Percentiles rank a stretch among this genome's conserved stretches.
Evolutionary conservation across 2,797 vertebrate species (phyloP).

Genomic region (Phrynocephalus vlangalii): DNA sequence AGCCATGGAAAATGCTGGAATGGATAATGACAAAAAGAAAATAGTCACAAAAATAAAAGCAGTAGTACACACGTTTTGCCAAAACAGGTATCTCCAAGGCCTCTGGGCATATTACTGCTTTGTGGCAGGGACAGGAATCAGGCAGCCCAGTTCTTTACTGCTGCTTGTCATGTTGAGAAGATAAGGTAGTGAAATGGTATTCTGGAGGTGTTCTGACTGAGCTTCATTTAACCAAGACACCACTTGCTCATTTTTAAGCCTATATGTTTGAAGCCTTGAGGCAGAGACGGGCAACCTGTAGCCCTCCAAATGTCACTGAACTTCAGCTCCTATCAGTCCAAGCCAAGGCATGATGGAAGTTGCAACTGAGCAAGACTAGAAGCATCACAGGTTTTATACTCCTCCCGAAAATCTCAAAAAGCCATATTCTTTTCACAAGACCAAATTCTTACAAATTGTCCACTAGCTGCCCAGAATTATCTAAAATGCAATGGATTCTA

Average conservation of each 20-base stretch:
- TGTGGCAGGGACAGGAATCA: too few species aligned
- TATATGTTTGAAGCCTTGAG: not conserved
- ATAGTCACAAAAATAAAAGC: conserved; percentile 21
- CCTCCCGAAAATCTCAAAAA: not conserved
- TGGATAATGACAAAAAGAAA: too few species aligned
- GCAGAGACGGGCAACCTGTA: not conserved
- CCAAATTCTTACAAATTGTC: too few species aligned
- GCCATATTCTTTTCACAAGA: not conserved
- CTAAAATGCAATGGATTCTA: too few species aligned
- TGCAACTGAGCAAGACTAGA: not conserved
- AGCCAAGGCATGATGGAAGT: not conserved
- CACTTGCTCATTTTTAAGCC: not conserved
- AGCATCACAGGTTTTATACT: not conserved
- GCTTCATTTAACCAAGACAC: not conserved
- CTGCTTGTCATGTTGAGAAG: not conserved
- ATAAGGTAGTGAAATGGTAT: not conserved
- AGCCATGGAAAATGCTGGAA: too few species aligned
- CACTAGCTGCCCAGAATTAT: too few species aligned
- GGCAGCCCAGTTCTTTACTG: not conserved
- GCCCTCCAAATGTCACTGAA: too few species aligned
- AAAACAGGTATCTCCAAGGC: not conserved
- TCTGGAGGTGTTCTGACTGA: not conserved
- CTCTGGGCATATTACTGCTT: not conserved
- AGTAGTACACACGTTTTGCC: not conserved
- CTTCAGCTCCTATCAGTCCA: not conserved